A percentile compares a stretch with the other conserved stretches of the same genome.
These are phyloP conservation scores for Megaceryle alcyon DNA, from an alignment of 2,797 vertebrate species.

Conservation along the genomic window DNA sequence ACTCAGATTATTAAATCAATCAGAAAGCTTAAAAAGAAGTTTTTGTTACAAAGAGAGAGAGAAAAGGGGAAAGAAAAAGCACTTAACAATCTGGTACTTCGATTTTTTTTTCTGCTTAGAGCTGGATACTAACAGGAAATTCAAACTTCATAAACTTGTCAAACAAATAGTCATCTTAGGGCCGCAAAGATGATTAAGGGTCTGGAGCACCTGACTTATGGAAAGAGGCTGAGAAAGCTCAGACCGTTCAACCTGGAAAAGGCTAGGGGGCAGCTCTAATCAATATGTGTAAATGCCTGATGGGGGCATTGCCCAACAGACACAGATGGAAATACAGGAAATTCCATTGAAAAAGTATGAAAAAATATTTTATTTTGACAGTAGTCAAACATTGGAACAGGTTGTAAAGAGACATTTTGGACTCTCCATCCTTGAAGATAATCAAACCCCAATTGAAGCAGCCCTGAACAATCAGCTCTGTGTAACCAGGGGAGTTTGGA, in stretches of 20 bases:
- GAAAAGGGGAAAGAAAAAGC: background rate
- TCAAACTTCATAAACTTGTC: background rate
- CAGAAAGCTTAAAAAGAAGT: constrained; percentile 42
- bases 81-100: background rate
- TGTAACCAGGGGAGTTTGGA: background rate
- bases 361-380: background rate
- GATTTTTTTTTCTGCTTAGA: background rate
- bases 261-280: background rate
- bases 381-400: background rate
- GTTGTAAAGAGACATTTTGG: background rate
- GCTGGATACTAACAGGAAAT: background rate
- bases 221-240: background rate
- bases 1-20: constrained; percentile 48
- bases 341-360: background rate
- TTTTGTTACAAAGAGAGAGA: background rate
- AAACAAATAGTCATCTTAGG: background rate
- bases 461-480: background rate
- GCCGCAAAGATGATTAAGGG: background rate
- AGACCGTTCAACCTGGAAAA: background rate
- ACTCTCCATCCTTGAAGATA: background rate
- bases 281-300: background rate
- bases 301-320: background rate
- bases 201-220: background rate
- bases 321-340: background rate
- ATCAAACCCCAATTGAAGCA: background rate